Conservation (phyloP, 2,113 vertebrate genomes). For the Anhinga anhinga region DNA sequence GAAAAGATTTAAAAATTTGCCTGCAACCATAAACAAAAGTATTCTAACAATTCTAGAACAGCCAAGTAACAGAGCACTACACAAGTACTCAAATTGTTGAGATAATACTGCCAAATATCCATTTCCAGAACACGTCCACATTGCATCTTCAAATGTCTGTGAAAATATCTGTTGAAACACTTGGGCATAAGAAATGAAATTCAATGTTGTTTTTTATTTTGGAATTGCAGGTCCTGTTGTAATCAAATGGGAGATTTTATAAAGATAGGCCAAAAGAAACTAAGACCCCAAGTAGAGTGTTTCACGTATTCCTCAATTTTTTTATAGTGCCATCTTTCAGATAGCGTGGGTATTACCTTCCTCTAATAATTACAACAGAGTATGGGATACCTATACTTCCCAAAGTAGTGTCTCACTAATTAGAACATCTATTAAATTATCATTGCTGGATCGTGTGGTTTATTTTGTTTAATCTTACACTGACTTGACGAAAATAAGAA, state of each 20-base stretch:
- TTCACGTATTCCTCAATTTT: neutral
- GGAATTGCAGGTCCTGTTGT: neutral
- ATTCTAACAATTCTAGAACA: neutral
- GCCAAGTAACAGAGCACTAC: neutral
- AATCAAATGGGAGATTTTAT: neutral
- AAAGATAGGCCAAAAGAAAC: neutral
- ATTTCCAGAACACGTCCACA: neutral
- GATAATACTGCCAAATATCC: neutral
- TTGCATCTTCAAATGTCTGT: neutral
- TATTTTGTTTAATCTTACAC: neutral
- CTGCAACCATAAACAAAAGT: neutral
- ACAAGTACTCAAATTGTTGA: neutral
- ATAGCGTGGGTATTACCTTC: neutral
- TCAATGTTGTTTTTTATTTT: neutral
- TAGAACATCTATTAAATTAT: neutral
- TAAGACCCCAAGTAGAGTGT: neutral
- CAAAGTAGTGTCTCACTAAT: neutral
- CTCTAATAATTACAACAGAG: neutral
- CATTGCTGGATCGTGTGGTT: neutral
- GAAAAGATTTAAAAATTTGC: neutral
- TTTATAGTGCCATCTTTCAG: neutral
- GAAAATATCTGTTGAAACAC: neutral
- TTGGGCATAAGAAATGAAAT: neutral
- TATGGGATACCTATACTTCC: neutral
- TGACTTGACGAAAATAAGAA: neutral